These are phyloP conservation scores for Amblyornis subalaris DNA, from an alignment of 2,113 vertebrate genomes.

Conservation along the genomic window DNA sequence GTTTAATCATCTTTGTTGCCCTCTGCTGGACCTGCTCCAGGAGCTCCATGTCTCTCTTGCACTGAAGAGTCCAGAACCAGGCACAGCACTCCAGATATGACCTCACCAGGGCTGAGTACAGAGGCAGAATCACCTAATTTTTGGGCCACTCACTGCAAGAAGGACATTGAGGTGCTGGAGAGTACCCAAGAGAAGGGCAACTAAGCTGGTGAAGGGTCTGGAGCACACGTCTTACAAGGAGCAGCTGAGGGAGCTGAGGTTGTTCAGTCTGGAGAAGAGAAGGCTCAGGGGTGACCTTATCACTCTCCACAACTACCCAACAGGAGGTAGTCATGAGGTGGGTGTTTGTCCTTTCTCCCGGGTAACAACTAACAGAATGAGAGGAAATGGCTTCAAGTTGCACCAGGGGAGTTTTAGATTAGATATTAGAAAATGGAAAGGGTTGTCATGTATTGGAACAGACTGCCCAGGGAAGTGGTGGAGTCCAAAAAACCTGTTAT, in stretches of 20 bases:
- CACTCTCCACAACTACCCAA: too few relatives aligned
- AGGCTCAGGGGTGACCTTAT: neutral
- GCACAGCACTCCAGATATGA: neutral
- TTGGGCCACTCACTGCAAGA: neutral
- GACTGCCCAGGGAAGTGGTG: neutral
- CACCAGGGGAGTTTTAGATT: neutral
- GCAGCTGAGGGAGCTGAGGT: neutral
- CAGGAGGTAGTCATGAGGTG: neutral
- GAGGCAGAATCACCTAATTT: neutral
- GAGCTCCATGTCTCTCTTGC: neutral
- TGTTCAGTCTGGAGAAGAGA: neutral
- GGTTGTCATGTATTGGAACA: neutral
- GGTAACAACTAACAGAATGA: neutral
- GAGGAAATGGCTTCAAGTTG: neutral
- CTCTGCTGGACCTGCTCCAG: neutral
- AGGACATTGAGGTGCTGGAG: too few relatives aligned
- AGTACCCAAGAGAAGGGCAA: neutral
- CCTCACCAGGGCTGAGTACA: too few relatives aligned
- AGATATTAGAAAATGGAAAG: neutral
- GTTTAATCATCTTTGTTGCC: neutral
- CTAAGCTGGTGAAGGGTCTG: neutral
- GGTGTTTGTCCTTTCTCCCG: neutral
- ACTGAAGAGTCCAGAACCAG: neutral
- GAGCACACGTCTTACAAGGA: neutral
- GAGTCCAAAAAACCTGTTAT: neutral